Conservation (phyloP, 2,113 vertebrate species). For the Thalassarche chlororhynchos region DNA sequence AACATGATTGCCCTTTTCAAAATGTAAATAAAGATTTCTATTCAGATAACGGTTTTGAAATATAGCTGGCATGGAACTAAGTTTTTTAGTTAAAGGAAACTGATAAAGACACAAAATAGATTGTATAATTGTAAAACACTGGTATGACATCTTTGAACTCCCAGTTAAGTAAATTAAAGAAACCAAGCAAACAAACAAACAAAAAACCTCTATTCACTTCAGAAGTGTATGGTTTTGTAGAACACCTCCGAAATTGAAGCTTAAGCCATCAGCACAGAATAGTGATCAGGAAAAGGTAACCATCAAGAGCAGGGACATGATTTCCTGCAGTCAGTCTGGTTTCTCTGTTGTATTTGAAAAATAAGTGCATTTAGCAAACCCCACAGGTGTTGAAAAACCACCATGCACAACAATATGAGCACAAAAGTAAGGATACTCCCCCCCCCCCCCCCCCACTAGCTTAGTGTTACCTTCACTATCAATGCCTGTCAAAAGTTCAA, state of each 20-base stretch:
- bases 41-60: not conserved
- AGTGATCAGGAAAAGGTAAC: not conserved
- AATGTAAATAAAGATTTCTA: not conserved
- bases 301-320: not conserved
- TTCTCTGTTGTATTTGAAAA: not conserved
- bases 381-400: not conserved
- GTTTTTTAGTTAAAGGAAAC: not conserved
- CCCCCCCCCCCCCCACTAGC: not conserved
- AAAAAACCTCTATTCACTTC: not conserved
- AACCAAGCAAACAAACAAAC: too few species aligned
- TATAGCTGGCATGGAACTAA: not conserved
- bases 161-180: not conserved
- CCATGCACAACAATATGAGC: not conserved
- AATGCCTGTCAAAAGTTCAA: not conserved
- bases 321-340: not conserved
- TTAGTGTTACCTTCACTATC: not conserved
- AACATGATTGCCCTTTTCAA: not conserved
- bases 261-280: not conserved
- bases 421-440: not conserved
- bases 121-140: not conserved
- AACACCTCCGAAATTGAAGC: not conserved
- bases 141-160: not conserved
- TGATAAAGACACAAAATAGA: not conserved
- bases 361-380: not conserved
- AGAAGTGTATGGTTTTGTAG: not conserved